Percentiles rank a stretch among this genome's conserved stretches.
phyloP scores from a whole-genome alignment of 1,140 invertebrate species.

The Ostrea edulis region DNA sequence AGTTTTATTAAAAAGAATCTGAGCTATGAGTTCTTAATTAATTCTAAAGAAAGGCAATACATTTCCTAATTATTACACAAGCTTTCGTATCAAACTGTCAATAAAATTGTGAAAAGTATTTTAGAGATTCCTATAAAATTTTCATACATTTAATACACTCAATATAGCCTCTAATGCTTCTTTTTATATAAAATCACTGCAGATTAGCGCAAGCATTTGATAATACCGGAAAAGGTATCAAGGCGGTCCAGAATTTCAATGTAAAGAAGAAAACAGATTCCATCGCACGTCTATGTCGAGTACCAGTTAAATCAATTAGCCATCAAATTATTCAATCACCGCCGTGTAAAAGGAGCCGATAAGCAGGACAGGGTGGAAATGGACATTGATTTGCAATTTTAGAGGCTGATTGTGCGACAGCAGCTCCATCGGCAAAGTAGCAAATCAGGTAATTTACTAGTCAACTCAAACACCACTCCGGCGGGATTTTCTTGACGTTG shows the following conservation, averaged over 20 bases:
- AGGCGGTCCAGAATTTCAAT: conserved; percentile 14
- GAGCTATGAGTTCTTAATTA: neutral
- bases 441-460: conserved; percentile 4
- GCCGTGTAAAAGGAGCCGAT: conserved; percentile 33
- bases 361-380: conserved; percentile 12
- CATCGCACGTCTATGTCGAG: conserved; percentile 9
- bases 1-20: neutral
- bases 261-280: conserved; percentile 32
- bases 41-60: neutral
- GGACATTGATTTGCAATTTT: conserved; percentile 37
- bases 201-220: neutral
- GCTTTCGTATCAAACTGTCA: neutral
- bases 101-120: neutral
- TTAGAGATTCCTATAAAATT: neutral
- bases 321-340: conserved; percentile 27
- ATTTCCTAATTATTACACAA: neutral
- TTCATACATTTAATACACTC: neutral
- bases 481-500: conserved; percentile 8
- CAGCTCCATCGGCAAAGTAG: neutral
- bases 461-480: conserved; percentile 9
- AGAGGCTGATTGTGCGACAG: conserved; percentile 9
- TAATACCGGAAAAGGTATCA: conserved; percentile 11
- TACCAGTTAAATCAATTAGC: conserved; percentile 37
- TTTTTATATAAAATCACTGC: neutral
- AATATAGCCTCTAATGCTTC: neutral